phyloP scores from a whole-genome alignment of 2,888 invertebrate genomes.

The Chymomyza caudatula region DNA sequence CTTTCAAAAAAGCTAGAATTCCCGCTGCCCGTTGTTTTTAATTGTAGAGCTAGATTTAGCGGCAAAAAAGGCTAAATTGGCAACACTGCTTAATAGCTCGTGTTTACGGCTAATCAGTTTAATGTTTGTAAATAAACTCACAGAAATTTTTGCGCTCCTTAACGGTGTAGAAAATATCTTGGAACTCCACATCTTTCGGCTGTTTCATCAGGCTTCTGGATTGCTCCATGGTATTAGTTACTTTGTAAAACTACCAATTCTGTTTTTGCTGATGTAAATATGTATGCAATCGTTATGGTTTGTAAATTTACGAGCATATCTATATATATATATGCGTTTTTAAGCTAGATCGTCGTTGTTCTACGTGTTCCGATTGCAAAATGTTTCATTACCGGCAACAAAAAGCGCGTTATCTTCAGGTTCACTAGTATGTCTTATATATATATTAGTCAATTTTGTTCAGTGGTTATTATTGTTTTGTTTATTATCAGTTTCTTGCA shows the following conservation, averaged over 20 bases:
- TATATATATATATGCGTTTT: neutral
- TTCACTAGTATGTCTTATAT: neutral
- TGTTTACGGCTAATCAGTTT: too few species aligned
- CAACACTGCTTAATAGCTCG: too few species aligned
- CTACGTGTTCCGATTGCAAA: conserved; percentile 59
- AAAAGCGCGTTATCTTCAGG: conserved; percentile 20
- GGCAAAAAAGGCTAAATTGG: too few species aligned
- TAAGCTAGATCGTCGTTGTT: neutral
- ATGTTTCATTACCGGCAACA: conserved; percentile 53
- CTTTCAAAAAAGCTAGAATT: too few species aligned
- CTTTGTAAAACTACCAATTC: neutral
- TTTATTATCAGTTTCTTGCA: conserved; percentile 3
- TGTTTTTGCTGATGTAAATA: neutral
- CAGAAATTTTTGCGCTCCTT: conserved; percentile 71
- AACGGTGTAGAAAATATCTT: conserved; percentile 76
- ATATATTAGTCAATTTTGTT: neutral
- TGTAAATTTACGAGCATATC: neutral
- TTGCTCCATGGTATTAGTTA: conserved; percentile 15
- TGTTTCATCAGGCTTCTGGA: conserved; percentile 56
- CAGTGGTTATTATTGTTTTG: neutral
- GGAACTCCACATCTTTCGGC: conserved; percentile 77
- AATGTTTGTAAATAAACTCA: too few species aligned
- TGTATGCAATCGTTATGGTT: too few species aligned
- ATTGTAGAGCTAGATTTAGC: too few species aligned
- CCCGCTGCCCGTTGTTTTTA: too few species aligned